Conservation (phyloP, 1,140 invertebrate genomes). For the Caerostris extrusa region DNA sequence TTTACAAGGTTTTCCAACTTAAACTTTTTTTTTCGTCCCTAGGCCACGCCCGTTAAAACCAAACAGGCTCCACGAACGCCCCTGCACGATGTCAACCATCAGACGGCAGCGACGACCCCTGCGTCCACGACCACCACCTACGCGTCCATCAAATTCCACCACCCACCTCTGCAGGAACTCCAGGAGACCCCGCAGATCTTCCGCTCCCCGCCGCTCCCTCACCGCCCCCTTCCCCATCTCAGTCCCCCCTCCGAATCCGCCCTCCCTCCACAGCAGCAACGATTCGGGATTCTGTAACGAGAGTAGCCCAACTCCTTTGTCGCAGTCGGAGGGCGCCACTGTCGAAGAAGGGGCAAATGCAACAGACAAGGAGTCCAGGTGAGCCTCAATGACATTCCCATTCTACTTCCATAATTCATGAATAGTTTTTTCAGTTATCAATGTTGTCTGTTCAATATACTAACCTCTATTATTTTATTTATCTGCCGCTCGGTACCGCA, state of each 20-base stretch:
- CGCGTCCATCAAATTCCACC: constrained; percentile 74
- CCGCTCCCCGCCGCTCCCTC: constrained; percentile 69
- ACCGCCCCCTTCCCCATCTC: constrained; percentile 64
- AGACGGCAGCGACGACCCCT: background rate
- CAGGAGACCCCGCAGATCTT: constrained; percentile 61
- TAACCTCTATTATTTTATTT: too few relatives aligned
- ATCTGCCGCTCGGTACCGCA: too few relatives aligned
- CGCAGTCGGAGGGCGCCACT: background rate
- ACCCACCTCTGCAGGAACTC: constrained; percentile 52
- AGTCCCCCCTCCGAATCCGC: constrained; percentile 50
- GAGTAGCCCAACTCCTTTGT: constrained; percentile 50
- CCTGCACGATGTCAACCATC: constrained; percentile 54
- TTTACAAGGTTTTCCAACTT: background rate
- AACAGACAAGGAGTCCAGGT: constrained; percentile 29
- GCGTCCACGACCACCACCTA: constrained; percentile 23
- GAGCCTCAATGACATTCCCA: too few relatives aligned
- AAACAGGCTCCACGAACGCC: constrained; percentile 58
- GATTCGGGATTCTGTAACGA: constrained; percentile 94
- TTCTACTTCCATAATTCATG: too few relatives aligned
- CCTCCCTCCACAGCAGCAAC: constrained; percentile 90
- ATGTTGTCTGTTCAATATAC: too few relatives aligned
- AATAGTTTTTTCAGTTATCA: too few relatives aligned
- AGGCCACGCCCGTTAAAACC: constrained; percentile 66
- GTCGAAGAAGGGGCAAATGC: background rate
- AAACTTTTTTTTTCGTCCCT: background rate